A percentile compares a stretch with the other conserved stretches of the same genome.
phyloP scores from a whole-genome alignment of 2,888 invertebrate species.

The Monochamus alternatus region DNA sequence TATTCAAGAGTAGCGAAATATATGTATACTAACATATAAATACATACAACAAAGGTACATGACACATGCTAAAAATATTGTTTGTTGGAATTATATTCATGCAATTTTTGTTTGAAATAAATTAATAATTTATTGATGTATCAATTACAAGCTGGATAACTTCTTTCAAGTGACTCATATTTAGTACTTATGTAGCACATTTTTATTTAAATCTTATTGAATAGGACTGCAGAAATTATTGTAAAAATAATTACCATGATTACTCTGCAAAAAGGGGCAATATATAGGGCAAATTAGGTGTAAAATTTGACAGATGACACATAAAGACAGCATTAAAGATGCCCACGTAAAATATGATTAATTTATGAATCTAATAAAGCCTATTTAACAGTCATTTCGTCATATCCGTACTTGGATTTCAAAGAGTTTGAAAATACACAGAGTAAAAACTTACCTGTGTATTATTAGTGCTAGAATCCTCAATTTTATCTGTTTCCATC shows the following conservation, averaged over 20 bases:
- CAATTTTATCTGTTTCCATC: constrained; percentile 95
- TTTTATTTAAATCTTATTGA: too few relatives aligned
- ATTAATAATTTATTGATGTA: not conserved
- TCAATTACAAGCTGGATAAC: not conserved
- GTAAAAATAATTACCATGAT: too few relatives aligned
- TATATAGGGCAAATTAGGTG: constrained; percentile 48
- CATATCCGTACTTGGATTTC: not conserved
- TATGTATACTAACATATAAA: not conserved
- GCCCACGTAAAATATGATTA: constrained; percentile 46
- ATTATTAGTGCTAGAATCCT: constrained; percentile 80
- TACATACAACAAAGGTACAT: not conserved
- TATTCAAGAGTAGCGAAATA: too few relatives aligned
- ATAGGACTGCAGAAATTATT: too few relatives aligned
- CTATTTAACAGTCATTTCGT: constrained; percentile 22
- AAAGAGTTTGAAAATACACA: not conserved
- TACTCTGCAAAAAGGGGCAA: constrained; percentile 28
- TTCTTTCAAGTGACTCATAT: not conserved
- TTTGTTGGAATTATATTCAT: not conserved
- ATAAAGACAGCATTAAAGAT: constrained; percentile 43
- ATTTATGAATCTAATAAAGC: constrained; percentile 30
- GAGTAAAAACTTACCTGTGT: constrained; percentile 74
- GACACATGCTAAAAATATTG: constrained; percentile 2
- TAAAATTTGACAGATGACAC: constrained; percentile 55
- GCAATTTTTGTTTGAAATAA: not conserved
- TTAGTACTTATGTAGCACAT: too few relatives aligned